phyloP scores from a whole-genome alignment of 1,140 invertebrate genomes.

The Chironomus striatipennis region DNA sequence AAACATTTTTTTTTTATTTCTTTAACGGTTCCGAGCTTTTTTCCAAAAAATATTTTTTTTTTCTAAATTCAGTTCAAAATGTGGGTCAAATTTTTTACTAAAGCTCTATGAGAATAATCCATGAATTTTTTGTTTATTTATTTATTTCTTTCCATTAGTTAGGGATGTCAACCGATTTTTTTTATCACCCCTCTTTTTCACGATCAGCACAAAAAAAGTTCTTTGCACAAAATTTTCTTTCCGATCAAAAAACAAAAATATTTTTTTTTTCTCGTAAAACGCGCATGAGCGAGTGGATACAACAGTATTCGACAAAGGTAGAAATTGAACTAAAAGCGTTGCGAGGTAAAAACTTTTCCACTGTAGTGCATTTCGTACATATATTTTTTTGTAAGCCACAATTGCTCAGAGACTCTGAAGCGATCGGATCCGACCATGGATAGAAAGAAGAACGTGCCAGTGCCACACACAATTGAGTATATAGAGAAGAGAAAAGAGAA shows the following conservation, averaged over 20 bases:
- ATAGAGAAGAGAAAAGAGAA: neutral
- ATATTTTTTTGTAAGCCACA: neutral
- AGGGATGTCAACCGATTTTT: neutral
- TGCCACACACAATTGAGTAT: slow-evolving; percentile 11
- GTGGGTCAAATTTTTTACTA: no score
- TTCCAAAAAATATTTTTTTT: neutral
- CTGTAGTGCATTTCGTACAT: neutral
- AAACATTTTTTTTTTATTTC: neutral
- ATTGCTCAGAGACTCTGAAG: neutral
- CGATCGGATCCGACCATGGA: neutral
- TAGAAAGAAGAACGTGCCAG: slow-evolving; percentile 9
- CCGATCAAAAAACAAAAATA: neutral
- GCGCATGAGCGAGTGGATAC: neutral
- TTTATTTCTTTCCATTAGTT: no score
- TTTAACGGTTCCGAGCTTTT: slow-evolving; percentile 7
- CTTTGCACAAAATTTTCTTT: neutral
- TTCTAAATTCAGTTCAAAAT: no score
- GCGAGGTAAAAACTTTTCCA: slow-evolving; percentile 21
- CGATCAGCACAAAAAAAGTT: no score
- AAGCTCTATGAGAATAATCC: no score
- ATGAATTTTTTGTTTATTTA: no score
- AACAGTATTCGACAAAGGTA: slow-evolving; percentile 21
- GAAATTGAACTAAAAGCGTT: slow-evolving; percentile 22
- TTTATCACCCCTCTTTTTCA: neutral
- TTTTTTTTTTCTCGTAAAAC: neutral